Conservation (phyloP, 2,113 vertebrate genomes). For the Stercorarius parasiticus region DNA sequence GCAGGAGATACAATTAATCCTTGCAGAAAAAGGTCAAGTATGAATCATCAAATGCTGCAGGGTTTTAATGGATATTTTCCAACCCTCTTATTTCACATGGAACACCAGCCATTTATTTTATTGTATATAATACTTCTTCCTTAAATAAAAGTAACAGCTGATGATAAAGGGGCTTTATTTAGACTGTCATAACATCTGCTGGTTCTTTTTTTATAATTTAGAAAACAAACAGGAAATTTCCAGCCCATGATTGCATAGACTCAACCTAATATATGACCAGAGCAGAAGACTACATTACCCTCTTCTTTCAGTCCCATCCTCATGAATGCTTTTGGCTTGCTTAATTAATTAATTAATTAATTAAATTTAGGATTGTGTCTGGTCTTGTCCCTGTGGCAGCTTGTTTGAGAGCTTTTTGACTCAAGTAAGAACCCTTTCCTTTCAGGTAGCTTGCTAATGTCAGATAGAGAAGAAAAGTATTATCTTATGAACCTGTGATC, state of each 20-base stretch:
- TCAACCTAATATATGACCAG: not conserved
- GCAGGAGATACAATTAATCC: slow-evolving; percentile 4
- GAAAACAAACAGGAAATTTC: not conserved
- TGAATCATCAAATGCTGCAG: not conserved
- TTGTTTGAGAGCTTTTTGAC: not conserved
- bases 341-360: not conserved
- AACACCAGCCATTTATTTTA: slow-evolving; percentile 2
- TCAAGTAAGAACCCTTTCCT: not conserved
- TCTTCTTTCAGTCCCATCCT: not conserved
- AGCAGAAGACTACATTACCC: not conserved
- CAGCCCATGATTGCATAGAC: not conserved
- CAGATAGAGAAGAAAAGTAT: not conserved
- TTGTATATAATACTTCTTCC: not conserved
- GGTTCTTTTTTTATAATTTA: not conserved
- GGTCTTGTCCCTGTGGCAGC: not conserved
- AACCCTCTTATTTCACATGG: not conserved
- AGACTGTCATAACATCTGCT: not conserved
- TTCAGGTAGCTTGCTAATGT: not conserved
- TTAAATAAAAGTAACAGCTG: not conserved
- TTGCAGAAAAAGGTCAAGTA: not conserved
- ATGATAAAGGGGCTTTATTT: not conserved
- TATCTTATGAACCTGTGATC: not conserved
- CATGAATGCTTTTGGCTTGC: not conserved
- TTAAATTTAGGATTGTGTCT: not conserved
- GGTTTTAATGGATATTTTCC: not conserved